Evolutionary conservation across 2,888 invertebrate species (phyloP).

Genomic region (Scaptomyza caliginosa): DNA sequence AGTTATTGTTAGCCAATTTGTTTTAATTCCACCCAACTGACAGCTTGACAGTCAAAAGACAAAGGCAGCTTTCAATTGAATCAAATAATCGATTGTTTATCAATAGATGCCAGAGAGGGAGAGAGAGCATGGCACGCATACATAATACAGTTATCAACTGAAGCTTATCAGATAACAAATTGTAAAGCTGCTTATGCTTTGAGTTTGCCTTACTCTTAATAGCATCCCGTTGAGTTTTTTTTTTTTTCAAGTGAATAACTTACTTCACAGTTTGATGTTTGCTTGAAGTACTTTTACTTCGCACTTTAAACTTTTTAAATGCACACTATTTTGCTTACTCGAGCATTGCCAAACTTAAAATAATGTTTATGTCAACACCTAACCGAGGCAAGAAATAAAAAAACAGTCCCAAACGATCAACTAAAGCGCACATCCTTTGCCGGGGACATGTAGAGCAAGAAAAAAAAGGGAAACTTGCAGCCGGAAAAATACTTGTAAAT

Average conservation of each 20-base stretch:
- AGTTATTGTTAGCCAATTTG: conserved; percentile 26
- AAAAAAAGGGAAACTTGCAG: conserved; percentile 20
- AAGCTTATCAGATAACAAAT: conserved; percentile 12
- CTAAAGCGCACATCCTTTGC: conserved; percentile 34
- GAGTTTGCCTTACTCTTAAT: neutral
- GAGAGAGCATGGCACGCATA: neutral
- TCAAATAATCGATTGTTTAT: conserved; percentile 8
- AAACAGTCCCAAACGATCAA: conserved; percentile 45
- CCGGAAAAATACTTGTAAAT: conserved; percentile 67
- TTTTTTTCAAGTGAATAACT: neutral
- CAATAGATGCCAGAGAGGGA: neutral
- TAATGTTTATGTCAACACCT: conserved; percentile 48
- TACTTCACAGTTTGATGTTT: neutral
- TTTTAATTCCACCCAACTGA: conserved; percentile 42
- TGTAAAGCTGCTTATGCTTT: conserved; percentile 10
- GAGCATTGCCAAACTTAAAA: conserved; percentile 27
- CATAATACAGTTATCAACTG: neutral
- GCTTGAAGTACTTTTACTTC: neutral
- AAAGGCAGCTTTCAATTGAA: conserved; percentile 11
- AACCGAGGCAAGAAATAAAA: conserved; percentile 1
- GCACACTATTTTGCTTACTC: conserved; percentile 27
- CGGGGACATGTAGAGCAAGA: conserved; percentile 12
- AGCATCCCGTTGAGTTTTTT: neutral
- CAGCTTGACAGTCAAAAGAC: conserved; percentile 14
- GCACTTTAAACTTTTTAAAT: conserved; percentile 15